Evolutionary conservation across 2,888 invertebrate genomes (phyloP).

Genomic region (Gastrophysa polygoni): DNA sequence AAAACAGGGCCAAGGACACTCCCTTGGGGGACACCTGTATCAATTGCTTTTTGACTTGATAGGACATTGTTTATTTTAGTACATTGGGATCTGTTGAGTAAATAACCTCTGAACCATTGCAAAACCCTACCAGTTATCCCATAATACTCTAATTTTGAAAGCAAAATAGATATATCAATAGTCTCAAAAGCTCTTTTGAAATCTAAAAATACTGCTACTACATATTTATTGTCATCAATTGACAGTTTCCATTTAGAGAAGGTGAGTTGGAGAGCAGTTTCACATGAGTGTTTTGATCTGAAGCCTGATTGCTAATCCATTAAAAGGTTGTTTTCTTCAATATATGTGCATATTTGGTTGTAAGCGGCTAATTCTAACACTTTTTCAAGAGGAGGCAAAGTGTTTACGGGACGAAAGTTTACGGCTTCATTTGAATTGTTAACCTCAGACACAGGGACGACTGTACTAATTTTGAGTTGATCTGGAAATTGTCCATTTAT

Average conservation of each 20-base stretch:
- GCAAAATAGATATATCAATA: constrained; percentile 1
- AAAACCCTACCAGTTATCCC: constrained; percentile 2
- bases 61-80: not conserved
- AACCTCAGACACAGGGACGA: not conserved
- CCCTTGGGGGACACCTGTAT: constrained; percentile 10
- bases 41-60: constrained; percentile 27
- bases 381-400: not conserved
- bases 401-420: constrained; percentile 1
- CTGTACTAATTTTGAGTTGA: constrained; percentile 4
- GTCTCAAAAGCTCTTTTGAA: not conserved
- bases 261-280: not conserved
- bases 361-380: no score
- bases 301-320: no score
- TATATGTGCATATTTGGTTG: not conserved
- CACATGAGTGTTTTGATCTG: no score
- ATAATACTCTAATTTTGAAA: not conserved
- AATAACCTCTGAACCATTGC: constrained; percentile 7
- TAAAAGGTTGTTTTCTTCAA: not conserved
- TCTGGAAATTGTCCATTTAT: constrained; percentile 1
- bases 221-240: not conserved
- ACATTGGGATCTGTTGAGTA: not conserved
- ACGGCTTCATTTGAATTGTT: not conserved
- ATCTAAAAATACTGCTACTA: not conserved
- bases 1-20: not conserved
- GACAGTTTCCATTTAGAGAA: not conserved